Evolutionary conservation across 2,797 vertebrate species (phyloP), one percentile per base, ranked within the genome.

Genomic region (Dromococcyx pavoninus): DNA sequence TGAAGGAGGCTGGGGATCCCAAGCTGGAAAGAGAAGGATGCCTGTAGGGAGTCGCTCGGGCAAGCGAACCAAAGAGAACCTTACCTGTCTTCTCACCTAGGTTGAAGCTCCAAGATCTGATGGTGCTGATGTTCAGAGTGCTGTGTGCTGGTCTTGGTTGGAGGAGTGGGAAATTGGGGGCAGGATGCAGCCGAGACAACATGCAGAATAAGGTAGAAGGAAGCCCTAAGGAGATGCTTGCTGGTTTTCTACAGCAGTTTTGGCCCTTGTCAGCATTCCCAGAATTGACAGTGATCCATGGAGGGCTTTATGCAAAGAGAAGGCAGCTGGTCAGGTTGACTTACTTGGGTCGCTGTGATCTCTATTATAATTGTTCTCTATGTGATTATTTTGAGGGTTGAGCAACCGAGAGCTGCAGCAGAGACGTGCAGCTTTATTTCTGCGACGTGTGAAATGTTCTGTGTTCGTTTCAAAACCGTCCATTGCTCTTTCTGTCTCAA

Each of bases 341-440:
- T 95, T 78, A 65, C 89, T 73, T 25, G 2, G 86, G 94, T 95
- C 86, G 7, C 86, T 94, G 39, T 93, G 91, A 90, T 95, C 95
- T 93, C 81, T 85, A 10, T 87, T 94, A 51, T 82, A 82, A 72
- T 94, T 94, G 96, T 94, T 96, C 95, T 50, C 61, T 77, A 0
- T 93, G 83, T 89, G 95, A 94, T 96, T 90, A 81, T 95, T 94
- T 95, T 96, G 88, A 93, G 90, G 91, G 95, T 54, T 91, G 93
- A 94, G 65, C 86, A 80, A 54, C 71, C 51, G 80, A 87, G 94
- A 89, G 74, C 71, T 85, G 73, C 80, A 41, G 86, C 91, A 81
- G 86, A 91, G 83, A 67, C 9, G 2, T 43, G 69, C 51, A 73
- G 67, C 71, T 95, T 96, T 30, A 65, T 90, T 95, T 91, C 86